A percentile compares a stretch with the other conserved stretches of the same genome.
Evolutionary conservation across 2,797 vertebrate species (phyloP).

Genomic region (Microcaecilia unicolor): DNA sequence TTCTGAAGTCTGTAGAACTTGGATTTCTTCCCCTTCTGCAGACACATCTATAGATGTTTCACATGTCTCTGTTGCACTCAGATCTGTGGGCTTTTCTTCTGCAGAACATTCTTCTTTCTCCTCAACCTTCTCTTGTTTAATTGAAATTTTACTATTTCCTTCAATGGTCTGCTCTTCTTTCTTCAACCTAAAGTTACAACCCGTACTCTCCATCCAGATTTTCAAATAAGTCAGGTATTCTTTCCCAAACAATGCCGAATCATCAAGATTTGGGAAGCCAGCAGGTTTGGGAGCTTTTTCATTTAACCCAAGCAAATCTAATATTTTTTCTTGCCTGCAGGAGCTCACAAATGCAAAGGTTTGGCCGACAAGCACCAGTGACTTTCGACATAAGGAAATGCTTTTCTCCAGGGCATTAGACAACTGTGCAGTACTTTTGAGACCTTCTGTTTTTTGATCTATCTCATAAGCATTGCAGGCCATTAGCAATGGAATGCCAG

Average conservation of each 20-base stretch:
- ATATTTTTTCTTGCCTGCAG: constrained; percentile 58
- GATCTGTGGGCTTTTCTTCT: too few species aligned
- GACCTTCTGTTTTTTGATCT: constrained; percentile 42
- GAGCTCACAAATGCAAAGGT: constrained; percentile 51
- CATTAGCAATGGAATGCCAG: constrained; percentile 53
- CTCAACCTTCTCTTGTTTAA: too few species aligned
- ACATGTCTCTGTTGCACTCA: too few species aligned
- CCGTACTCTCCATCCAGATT: constrained; percentile 48
- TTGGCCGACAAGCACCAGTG: constrained; percentile 58
- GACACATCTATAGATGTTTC: too few species aligned
- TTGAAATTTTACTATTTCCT: too few species aligned
- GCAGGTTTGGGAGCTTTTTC: constrained; percentile 44
- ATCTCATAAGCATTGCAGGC: constrained; percentile 58
- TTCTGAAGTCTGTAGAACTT: too few species aligned
- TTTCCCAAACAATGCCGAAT: constrained; percentile 52
- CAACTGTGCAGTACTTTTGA: constrained; percentile 37
- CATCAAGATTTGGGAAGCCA: constrained; percentile 47
- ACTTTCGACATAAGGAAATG: constrained; percentile 51
- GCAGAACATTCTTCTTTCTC: too few species aligned
- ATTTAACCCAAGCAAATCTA: constrained; percentile 50
- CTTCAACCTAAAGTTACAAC: constrained; percentile 34
- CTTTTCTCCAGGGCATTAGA: constrained; percentile 47
- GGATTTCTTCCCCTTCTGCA: too few species aligned
- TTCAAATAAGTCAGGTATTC: constrained; percentile 55
- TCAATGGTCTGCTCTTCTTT: too few species aligned